Conservation (phyloP, 2,797 vertebrate species). For the Sarcoramphus papa region DNA sequence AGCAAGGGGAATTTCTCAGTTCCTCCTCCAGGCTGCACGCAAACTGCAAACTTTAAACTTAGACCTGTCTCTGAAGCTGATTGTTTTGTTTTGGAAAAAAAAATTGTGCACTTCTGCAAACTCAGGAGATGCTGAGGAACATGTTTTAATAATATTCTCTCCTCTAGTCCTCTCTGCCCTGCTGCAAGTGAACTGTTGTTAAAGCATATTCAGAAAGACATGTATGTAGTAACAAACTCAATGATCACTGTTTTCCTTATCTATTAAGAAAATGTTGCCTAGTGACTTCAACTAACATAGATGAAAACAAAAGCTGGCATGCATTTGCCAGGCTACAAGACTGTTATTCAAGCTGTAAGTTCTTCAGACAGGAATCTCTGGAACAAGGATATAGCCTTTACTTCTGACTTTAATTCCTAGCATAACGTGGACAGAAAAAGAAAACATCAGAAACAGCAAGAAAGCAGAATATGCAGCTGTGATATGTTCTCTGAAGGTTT, state of each 20-base stretch:
- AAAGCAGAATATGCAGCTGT: neutral
- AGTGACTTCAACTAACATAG: neutral
- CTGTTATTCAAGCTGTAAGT: neutral
- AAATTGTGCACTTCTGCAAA: neutral
- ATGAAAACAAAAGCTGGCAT: neutral
- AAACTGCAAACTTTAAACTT: neutral
- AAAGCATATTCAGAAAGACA: neutral
- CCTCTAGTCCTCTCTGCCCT: neutral
- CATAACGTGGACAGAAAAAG: neutral
- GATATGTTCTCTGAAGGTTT: neutral
- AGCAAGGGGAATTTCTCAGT: neutral
- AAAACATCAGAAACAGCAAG: neutral
- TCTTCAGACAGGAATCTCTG: neutral
- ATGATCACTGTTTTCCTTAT: neutral
- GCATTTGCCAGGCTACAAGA: neutral
- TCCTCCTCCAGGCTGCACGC: neutral
- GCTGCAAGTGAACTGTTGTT: neutral
- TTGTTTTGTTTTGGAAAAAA: neutral
- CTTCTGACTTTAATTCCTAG: neutral
- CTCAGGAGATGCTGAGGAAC: neutral
- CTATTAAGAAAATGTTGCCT: neutral
- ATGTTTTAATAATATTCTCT: neutral
- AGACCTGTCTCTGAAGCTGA: neutral
- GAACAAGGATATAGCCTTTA: neutral
- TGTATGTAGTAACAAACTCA: neutral